These are phyloP conservation scores for Dendrolimus punctatus DNA, from an alignment of 1,140 invertebrate species.

Conservation along the genomic window DNA sequence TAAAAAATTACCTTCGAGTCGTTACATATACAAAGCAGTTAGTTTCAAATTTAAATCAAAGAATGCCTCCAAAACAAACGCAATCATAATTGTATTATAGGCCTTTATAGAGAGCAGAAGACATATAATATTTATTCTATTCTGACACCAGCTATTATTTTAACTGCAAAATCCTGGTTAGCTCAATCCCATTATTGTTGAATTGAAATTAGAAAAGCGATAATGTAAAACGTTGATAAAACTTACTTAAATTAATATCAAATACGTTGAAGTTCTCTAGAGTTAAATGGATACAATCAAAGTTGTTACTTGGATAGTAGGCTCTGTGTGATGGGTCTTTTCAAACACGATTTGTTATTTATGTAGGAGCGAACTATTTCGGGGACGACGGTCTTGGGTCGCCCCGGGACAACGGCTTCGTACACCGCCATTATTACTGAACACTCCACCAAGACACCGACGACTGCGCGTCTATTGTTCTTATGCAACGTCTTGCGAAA, in stretches of 20 bases:
- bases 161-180: no score
- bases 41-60: no score
- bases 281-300: constrained; percentile 43
- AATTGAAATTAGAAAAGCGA: no score
- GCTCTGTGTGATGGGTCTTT: constrained; percentile 28
- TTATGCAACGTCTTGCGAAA: constrained; percentile 5
- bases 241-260: constrained; percentile 16
- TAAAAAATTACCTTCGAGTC: no score
- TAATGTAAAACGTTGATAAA: background rate
- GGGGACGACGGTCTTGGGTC: background rate
- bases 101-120: no score
- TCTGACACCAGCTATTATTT: no score
- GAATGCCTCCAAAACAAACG: no score
- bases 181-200: no score
- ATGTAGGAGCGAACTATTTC: constrained; percentile 20
- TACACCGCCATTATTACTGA: no score
- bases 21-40: no score
- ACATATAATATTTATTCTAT: no score
- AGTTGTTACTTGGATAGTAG: constrained; percentile 33
- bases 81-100: no score
- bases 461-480: constrained; percentile 3
- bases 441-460: background rate
- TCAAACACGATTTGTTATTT: constrained; percentile 43
- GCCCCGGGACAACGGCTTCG: background rate
- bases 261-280: constrained; percentile 23